These are phyloP conservation scores for Melopsittacus undulatus DNA, from an alignment of 2,797 vertebrate species.

Conservation along the genomic window DNA sequence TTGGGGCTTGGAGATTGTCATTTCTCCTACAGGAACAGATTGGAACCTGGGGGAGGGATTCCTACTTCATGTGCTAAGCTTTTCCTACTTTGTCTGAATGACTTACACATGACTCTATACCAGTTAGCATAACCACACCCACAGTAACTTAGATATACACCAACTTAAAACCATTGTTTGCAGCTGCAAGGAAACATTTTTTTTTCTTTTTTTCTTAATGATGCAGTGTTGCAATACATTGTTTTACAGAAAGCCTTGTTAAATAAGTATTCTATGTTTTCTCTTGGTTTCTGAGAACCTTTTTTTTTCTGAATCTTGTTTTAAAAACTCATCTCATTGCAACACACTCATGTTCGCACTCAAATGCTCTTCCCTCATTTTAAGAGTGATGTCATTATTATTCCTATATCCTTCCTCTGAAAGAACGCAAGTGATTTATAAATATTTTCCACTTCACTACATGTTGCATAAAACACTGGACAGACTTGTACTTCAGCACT, in stretches of 20 bases:
- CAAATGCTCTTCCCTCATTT: slow-evolving; percentile 1
- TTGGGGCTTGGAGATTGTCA: background rate
- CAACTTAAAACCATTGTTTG: background rate
- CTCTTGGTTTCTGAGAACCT: background rate
- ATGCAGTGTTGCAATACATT: background rate
- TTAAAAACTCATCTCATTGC: background rate
- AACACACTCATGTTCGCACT: background rate
- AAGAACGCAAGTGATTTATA: slow-evolving; percentile 21
- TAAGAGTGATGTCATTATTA: slow-evolving; percentile 17
- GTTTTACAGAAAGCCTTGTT: background rate
- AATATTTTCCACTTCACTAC: slow-evolving; percentile 30
- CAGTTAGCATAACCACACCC: background rate
- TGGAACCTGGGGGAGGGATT: slow-evolving; percentile 22
- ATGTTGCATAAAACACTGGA: slow-evolving; percentile 1
- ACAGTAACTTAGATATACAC: background rate
- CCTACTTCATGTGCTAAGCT: background rate
- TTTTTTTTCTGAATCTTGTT: background rate
- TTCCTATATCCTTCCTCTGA: background rate
- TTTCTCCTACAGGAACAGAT: slow-evolving; percentile 13
- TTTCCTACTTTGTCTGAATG: background rate
- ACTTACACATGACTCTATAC: background rate
- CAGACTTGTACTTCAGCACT: background rate
- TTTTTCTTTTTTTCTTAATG: background rate
- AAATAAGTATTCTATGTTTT: background rate
- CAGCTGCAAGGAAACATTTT: background rate